These are phyloP conservation scores for Hafferia zeledoni DNA, from an alignment of 2,797 vertebrate species.

Conservation along the genomic window DNA sequence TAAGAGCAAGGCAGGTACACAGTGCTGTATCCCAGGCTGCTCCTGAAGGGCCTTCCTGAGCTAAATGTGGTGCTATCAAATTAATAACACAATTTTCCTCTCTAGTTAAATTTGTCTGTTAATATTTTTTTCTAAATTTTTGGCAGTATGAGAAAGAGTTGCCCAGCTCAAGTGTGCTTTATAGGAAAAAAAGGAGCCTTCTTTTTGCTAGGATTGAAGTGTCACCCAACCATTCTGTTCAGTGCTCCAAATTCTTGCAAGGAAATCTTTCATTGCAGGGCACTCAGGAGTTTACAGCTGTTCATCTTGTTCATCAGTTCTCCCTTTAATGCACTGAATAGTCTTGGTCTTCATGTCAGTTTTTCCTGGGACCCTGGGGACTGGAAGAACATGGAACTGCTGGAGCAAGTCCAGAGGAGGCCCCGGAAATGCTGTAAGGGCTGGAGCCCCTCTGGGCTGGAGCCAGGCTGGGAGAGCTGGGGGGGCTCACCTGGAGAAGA, in stretches of 20 bases:
- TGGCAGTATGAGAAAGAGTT: neutral
- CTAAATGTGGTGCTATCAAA: neutral
- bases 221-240: no score
- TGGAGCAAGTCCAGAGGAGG: fast-evolving
- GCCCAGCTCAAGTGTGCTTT: neutral
- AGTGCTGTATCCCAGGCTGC: neutral
- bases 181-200: neutral
- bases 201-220: neutral
- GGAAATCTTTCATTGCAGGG: neutral
- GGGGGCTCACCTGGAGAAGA: neutral
- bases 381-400: neutral
- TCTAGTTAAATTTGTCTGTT: neutral
- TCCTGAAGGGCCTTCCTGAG: neutral
- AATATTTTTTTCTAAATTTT: neutral
- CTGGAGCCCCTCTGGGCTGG: neutral
- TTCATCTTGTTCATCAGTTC: neutral
- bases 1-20: neutral
- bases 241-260: neutral
- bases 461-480: neutral
- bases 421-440: fast-evolving
- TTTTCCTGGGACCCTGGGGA: neutral
- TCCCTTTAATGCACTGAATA: neutral
- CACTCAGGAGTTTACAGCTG: neutral
- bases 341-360: neutral
- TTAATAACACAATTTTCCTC: neutral